Evolutionary conservation across 1,140 invertebrate species (phyloP), one percentile per base, ranked within the genome.

Genomic region (Drosophila subpulchrella): DNA sequence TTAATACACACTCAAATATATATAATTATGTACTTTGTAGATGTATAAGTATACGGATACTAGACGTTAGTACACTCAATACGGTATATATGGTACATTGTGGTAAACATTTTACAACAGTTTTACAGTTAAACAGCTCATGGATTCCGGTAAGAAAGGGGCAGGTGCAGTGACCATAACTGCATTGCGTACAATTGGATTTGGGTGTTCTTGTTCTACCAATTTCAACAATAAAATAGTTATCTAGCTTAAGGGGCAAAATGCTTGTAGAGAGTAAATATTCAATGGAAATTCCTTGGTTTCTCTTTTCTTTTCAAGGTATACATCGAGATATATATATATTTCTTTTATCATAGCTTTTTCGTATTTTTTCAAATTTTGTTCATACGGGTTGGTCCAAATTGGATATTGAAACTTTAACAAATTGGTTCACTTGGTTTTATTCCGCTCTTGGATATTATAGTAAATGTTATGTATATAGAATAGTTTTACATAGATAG

Each of bases 371-470:
- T 80, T 48, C 62, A 58, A 57, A 66, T 54, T 67, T 50, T 46
- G n/a, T 86, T 78, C 48, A 32, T 70, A 47, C 55, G 41, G 53
- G 67, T 75, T 75, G 73, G 83, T 86, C 83, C 83, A 77, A 86
- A 89, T 68, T 80, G 83, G 85, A 82, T 86, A 79, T 88, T 88
- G 75, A 86, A 79, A 83, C 75, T 61, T 88, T 88, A 63, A 78
- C 75, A 58, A 59, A 61, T 86, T 86, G 83, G 83, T 88, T 88
- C 74, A 66, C 70, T 75, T 75, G 34, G 41, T 51, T 75, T 73
- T 53, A 65, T 65, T 71, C 68, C 66, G 41, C 67, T 44, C 27
- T 48, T 50, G 61, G 61, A 44, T 63, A 60, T 32, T 24, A 13
- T 68, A 54, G 24, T 46, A 32, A 34, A 47, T 63, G 30, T 68